Evolutionary conservation across 2,888 invertebrate genomes (phyloP), one percentile per base, ranked within the genome.

Genomic region (Scaptomyza tumidula): DNA sequence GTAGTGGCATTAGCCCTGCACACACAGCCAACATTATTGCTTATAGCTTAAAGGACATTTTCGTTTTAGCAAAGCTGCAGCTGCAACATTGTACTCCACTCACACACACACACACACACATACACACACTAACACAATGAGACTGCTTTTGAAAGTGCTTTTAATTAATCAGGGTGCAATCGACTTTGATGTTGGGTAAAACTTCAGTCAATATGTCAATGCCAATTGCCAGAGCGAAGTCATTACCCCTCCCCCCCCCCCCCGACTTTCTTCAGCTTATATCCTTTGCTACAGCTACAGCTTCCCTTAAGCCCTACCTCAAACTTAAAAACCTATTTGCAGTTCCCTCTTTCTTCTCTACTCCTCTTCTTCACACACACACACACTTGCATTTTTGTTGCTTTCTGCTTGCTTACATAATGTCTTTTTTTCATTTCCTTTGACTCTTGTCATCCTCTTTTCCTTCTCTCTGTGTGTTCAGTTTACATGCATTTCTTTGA

Each of bases 131-230:
- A 46, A 44, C 37, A 45, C 11, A 41, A n/a, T 35, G 27, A 44
- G 7, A 39, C 6, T 33, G 6, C 31, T 10, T 45, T 43, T 54
- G 63, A 68, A 61, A 69, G 64, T 64, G 81, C 81, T 84, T 80
- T 84, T 86, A 88, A 84, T 88, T 84, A 88, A 84, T 88, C 83
- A 88, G 84, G 67, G 58, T 58, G 78, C 87, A 75, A 88, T 88
- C 81, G 84, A 80, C 78, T 86, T 84, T 80, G 41, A 19, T 35
- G 68, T 57, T 77, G 65, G 71, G 31, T 71, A 66, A 76, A 83
- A 83, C 71, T 74, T 35, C 57, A 60, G 50, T 71, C 72, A 71
- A 76, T 83, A 60, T 70, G 78, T 78, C 83, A 80, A 69, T 78
- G 67, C 81, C 80, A 77, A 71, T 83, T 74, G 71, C 53, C 49